These are phyloP conservation scores for Vanessa cardui DNA, from an alignment of 2,888 invertebrate species.

Conservation along the genomic window DNA sequence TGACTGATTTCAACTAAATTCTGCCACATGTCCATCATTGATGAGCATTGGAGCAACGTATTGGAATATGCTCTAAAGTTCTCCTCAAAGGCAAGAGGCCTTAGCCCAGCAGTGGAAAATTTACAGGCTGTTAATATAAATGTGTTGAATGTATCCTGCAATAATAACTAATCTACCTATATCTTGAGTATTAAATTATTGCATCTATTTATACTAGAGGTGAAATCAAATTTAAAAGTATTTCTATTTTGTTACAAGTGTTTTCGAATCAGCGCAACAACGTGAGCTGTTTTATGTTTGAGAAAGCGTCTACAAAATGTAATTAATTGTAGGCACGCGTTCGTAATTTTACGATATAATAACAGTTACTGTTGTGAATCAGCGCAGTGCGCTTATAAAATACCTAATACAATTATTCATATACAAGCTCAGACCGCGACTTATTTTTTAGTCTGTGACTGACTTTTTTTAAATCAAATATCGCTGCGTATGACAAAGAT, in stretches of 20 bases:
- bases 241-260: neutral
- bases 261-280: neutral
- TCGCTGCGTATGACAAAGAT: neutral
- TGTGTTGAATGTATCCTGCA: no score
- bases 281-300: slow-evolving; percentile 15
- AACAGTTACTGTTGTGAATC: slow-evolving; percentile 37
- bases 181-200: neutral
- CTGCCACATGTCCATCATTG: no score
- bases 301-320: slow-evolving; percentile 33
- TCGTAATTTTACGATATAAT: slow-evolving; percentile 36
- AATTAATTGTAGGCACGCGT: slow-evolving; percentile 40
- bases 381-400: slow-evolving; percentile 35
- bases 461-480: no score
- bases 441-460: neutral
- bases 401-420: slow-evolving; percentile 20
- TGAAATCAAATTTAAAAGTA: neutral
- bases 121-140: no score
- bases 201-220: neutral
- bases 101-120: no score
- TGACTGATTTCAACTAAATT: no score
- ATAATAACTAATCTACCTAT: no score
- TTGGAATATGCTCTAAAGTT: no score
- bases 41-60: no score
- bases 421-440: neutral
- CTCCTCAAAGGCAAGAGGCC: no score